Conservation (phyloP, 1,140 invertebrate species). For the Drosophila willistoni region DNA sequence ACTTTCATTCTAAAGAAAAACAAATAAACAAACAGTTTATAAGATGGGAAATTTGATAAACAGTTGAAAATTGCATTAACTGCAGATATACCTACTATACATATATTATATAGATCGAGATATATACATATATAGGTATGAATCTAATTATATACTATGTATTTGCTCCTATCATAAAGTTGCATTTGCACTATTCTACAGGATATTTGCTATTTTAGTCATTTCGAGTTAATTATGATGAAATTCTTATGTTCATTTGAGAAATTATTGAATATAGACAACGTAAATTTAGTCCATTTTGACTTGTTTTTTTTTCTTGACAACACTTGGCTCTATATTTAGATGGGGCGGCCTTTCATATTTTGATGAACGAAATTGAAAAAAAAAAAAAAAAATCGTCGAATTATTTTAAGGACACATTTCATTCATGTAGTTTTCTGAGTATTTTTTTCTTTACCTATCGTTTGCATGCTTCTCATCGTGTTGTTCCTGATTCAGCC, state of each 20-base stretch:
- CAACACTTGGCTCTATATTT: background rate
- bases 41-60: too few relatives aligned
- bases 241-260: background rate
- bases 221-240: too few relatives aligned
- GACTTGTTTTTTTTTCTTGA: too few relatives aligned
- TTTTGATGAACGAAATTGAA: background rate
- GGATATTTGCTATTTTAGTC: too few relatives aligned
- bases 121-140: background rate
- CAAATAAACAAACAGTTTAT: background rate
- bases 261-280: background rate
- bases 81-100: too few relatives aligned
- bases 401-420: conserved; percentile 5
- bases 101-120: too few relatives aligned
- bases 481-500: conserved; percentile 7
- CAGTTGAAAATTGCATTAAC: too few relatives aligned
- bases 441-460: conserved; percentile 28
- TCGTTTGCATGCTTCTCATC: conserved; percentile 50
- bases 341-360: background rate
- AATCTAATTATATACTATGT: too few relatives aligned
- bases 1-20: too few relatives aligned
- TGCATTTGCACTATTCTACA: too few relatives aligned
- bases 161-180: too few relatives aligned
- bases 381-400: background rate
- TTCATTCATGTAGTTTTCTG: background rate
- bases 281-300: too few relatives aligned